Base-by-base conservation (phyloP, 2,797 vertebrate genomes). In the Champsocephalus gunnari region DNA sequence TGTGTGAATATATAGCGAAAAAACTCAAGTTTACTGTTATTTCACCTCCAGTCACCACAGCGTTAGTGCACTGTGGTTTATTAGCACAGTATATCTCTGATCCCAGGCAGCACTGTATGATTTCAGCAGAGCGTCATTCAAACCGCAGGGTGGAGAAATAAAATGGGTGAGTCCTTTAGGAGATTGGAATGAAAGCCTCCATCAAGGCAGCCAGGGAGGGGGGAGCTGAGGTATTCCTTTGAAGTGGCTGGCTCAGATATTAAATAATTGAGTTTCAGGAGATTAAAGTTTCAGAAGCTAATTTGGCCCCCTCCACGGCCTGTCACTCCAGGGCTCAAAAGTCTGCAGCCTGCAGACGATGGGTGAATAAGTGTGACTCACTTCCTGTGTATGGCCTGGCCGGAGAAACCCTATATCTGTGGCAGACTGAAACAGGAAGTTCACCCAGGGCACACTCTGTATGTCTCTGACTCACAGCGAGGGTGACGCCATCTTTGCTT, bases 251-350 rank as follows among this genome's bases (percentile, higher is more conserved):
- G 83, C 84, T 92, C 81, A 83, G 92, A 93, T 94, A 93, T 93
- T 93, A 92, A 95, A 95, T 95, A 94, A 94, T 94, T 93, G 87
- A 93, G 90, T 84, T 87, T 85, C 77, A 80, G 88, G 84, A 93
- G 91, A 94, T 95, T 90, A 94, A 94, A 94, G 92, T 94, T 93
- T 92, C 90, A 93, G 89, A 72, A 89, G 92, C 87, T 93, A 93
- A 93, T 94, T 94, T 91, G 79, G 81, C 88, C 87, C 80, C 84
- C 80, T 83, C 82, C 84, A 73, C 57, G 17, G 82, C 88, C 83
- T 79, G 89, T 92, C 91, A 91, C 92, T 89, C 85, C 66, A 71
- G 79, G 87, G 84, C 84, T 80, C 8, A 76, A 55, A 75, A 81
- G 81, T 88, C 87, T 87, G 84, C 88, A 90, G 90, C 75, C 83